Conservation (phyloP, 2,797 vertebrate species). For the Phrynocephalus vlangalii region DNA sequence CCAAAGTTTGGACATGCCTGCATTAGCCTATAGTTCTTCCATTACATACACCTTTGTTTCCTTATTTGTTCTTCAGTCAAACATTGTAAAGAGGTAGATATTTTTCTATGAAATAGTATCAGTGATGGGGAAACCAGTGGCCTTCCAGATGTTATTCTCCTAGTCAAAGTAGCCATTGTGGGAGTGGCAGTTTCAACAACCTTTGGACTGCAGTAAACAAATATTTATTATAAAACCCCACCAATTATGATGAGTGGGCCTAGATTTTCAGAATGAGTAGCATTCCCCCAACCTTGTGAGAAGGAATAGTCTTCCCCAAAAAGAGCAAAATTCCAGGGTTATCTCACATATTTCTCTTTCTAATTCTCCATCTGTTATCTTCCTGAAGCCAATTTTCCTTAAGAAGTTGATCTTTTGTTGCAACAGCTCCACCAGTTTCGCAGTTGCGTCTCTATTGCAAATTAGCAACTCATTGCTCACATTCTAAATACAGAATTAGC, state of each 20-base stretch:
- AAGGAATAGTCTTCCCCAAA: conserved; percentile 46
- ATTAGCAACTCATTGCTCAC: conserved; percentile 67
- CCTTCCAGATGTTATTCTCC: background rate
- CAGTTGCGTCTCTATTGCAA: conserved; percentile 68
- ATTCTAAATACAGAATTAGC: conserved; percentile 45
- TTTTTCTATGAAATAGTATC: conserved; percentile 42
- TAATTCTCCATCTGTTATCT: conserved; percentile 68
- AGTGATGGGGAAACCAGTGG: background rate
- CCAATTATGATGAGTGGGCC: conserved; percentile 35
- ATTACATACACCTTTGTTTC: background rate
- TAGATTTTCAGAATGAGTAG: background rate
- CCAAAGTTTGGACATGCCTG: too few species aligned
- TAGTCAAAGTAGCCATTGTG: background rate
- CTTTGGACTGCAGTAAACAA: conserved; percentile 1
- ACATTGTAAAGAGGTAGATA: conserved; percentile 6
- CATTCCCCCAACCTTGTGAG: conserved; percentile 1
- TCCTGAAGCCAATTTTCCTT: conserved; percentile 56
- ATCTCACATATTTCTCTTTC: conserved; percentile 53
- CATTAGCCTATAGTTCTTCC: background rate
- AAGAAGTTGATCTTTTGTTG: conserved; percentile 59
- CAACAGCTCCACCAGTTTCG: conserved; percentile 63
- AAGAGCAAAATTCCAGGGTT: conserved; percentile 54
- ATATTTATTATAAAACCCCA: conserved; percentile 14
- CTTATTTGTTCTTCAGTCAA: background rate
- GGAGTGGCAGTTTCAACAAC: background rate